A percentile compares a stretch with the other conserved stretches of the same genome.
Evolutionary conservation across 2,888 invertebrate species (phyloP).

Genomic region (Stenolophus ochropezus): DNA sequence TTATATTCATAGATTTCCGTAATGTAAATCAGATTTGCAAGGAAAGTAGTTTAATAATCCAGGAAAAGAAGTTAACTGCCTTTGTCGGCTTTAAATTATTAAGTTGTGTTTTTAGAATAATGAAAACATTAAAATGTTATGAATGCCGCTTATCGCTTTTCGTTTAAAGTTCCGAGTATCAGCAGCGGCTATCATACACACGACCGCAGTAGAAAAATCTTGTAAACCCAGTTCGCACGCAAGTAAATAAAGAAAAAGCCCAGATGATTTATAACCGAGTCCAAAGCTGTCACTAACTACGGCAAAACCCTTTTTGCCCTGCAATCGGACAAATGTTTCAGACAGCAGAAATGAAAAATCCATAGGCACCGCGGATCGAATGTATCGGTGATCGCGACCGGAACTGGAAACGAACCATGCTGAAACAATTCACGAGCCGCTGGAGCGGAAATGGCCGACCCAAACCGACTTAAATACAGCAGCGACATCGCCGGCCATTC

Average conservation of each 20-base stretch:
- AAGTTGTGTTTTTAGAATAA: too few relatives aligned
- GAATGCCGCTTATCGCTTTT: background rate
- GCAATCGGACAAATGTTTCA: constrained; percentile 7
- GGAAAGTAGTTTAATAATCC: too few relatives aligned
- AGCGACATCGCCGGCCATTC: constrained; percentile 12
- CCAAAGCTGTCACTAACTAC: constrained; percentile 29
- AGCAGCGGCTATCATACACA: background rate
- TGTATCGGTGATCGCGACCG: constrained; percentile 17
- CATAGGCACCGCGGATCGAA: constrained; percentile 18
- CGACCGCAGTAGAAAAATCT: background rate
- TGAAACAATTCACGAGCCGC: constrained; percentile 54
- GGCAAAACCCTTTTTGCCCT: constrained; percentile 25
- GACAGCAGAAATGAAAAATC: constrained; percentile 35
- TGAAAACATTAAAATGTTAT: background rate
- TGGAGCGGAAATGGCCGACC: constrained; percentile 43
- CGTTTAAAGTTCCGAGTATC: background rate
- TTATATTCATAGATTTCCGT: too few relatives aligned
- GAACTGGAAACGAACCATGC: constrained; percentile 50
- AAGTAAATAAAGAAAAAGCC: constrained; percentile 30
- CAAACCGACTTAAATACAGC: constrained; percentile 36
- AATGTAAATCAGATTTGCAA: too few relatives aligned
- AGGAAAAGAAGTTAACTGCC: too few relatives aligned
- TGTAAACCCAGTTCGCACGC: constrained; percentile 25
- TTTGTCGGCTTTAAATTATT: too few relatives aligned
- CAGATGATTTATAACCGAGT: constrained; percentile 16